A percentile compares a stretch with the other conserved stretches of the same genome.
phyloP scores from a whole-genome alignment of 2,113 vertebrate species.

The Cricetomys ansorgei region DNA sequence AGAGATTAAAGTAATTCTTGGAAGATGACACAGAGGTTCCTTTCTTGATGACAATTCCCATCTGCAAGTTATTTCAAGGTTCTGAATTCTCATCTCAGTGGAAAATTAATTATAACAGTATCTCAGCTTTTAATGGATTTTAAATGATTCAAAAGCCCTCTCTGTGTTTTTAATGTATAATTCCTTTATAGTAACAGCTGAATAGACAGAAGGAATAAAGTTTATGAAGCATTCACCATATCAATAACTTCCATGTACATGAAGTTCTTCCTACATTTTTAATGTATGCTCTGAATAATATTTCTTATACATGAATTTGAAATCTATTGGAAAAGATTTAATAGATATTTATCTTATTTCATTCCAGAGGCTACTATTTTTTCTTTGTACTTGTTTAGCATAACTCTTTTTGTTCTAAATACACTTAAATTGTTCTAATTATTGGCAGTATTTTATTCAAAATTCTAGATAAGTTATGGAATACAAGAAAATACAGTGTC shows the following conservation, averaged over 20 bases:
- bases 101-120: constrained; percentile 77
- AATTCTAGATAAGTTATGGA: background rate
- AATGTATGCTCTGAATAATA: constrained; percentile 52
- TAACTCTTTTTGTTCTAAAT: constrained; percentile 36
- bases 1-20: constrained; percentile 17
- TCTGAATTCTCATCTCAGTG: constrained; percentile 61
- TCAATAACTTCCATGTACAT: constrained; percentile 53
- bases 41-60: constrained; percentile 34
- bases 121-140: constrained; percentile 69
- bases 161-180: constrained; percentile 55
- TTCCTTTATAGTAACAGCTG: constrained; percentile 57
- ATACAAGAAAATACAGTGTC: background rate
- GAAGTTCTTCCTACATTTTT: constrained; percentile 41
- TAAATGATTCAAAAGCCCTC: constrained; percentile 62
- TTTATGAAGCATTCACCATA: constrained; percentile 61
- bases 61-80: constrained; percentile 70
- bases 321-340: constrained; percentile 51
- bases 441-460: background rate
- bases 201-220: constrained; percentile 67
- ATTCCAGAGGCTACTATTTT: constrained; percentile 41
- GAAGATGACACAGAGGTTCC: constrained; percentile 42
- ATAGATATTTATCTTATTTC: constrained; percentile 51
- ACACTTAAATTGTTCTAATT: constrained; percentile 21
- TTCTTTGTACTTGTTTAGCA: constrained; percentile 43
- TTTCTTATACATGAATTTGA: constrained; percentile 47